A percentile compares a stretch with the other conserved stretches of the same genome.
These are phyloP conservation scores for Tretioscincus oriximinensis DNA, from an alignment of 2,113 vertebrate species.

Conservation along the genomic window DNA sequence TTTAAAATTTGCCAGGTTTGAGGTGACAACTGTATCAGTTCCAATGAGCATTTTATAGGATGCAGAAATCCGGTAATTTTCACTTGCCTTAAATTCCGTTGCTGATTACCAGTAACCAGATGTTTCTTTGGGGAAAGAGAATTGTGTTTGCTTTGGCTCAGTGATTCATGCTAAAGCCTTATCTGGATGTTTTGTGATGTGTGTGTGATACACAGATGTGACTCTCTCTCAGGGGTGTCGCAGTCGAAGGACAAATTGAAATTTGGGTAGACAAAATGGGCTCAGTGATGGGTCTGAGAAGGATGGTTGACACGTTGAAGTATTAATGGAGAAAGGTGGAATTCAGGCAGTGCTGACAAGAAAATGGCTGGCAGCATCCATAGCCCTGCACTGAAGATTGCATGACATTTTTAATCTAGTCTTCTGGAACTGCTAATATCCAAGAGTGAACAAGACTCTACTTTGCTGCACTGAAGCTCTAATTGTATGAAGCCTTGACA, in stretches of 20 bases:
- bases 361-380: neutral
- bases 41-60: too few relatives aligned
- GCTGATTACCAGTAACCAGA: too few relatives aligned
- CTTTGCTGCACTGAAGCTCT: conserved; percentile 26
- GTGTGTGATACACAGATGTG: neutral
- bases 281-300: neutral
- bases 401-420: conserved; percentile 32
- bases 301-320: neutral
- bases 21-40: too few relatives aligned
- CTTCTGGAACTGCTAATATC: neutral
- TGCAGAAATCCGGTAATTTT: too few relatives aligned
- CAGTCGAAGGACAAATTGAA: neutral
- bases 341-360: neutral
- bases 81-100: too few relatives aligned
- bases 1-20: too few relatives aligned
- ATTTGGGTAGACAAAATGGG: too few relatives aligned
- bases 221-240: neutral
- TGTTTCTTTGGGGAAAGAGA: too few relatives aligned
- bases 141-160: neutral
- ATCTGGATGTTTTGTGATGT: neutral
- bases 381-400: conserved; percentile 19
- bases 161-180: neutral
- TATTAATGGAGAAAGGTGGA: conserved; percentile 24
- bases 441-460: conserved; percentile 26
- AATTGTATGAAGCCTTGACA: conserved; percentile 43